Percentiles rank a stretch among this genome's conserved stretches.
These are phyloP conservation scores for Scatophagus argus DNA, from an alignment of 2,113 vertebrate genomes.

Conservation along the genomic window DNA sequence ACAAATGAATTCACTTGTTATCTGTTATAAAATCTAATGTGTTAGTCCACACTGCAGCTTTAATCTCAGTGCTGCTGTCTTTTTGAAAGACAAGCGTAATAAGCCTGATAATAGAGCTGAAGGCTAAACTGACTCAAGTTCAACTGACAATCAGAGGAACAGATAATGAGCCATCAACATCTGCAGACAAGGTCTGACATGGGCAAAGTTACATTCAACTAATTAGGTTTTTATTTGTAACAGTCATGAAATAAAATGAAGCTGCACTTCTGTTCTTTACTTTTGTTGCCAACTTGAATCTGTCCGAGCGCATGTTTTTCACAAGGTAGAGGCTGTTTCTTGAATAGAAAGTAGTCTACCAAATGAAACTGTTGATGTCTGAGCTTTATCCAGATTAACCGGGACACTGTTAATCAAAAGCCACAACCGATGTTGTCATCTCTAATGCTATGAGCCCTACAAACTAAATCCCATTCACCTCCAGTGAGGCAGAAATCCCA, in stretches of 20 bases:
- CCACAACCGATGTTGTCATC: too few species aligned
- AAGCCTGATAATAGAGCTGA: conserved; percentile 14
- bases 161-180: conserved; percentile 29
- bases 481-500: too few species aligned
- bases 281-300: background rate
- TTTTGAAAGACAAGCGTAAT: conserved; percentile 17
- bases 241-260: background rate
- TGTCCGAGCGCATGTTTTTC: background rate
- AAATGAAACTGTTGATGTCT: too few species aligned
- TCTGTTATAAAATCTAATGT: conserved; percentile 7
- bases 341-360: too few species aligned
- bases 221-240: conserved; percentile 6
- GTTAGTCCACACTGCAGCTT: background rate
- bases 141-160: conserved; percentile 21
- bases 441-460: background rate
- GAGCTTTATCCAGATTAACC: too few species aligned
- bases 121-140: conserved; percentile 31
- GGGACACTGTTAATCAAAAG: too few species aligned
- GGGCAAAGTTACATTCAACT: background rate
- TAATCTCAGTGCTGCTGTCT: background rate
- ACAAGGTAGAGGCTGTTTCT: too few species aligned
- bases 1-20: conserved; percentile 10
- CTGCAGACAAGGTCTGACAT: background rate
- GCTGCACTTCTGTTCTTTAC: background rate
- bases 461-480: too few species aligned